Conservation (phyloP, 2,888 invertebrate species). For the Catocala fraxini region DNA sequence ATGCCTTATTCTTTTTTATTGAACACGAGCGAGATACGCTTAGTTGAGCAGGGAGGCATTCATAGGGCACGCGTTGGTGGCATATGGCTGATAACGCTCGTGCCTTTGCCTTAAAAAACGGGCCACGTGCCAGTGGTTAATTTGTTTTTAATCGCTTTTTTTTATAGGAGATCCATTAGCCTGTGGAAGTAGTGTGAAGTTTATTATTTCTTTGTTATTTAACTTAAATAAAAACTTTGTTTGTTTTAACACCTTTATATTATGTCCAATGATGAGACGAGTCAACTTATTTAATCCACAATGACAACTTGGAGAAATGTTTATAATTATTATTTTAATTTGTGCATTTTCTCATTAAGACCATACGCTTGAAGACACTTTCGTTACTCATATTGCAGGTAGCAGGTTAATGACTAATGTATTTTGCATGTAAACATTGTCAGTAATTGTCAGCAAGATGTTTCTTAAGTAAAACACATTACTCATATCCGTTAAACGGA, state of each 20-base stretch:
- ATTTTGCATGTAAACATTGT: constrained; percentile 15
- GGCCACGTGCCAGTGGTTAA: constrained; percentile 74
- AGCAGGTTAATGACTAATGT: constrained; percentile 28
- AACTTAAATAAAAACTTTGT: background rate
- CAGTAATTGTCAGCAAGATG: constrained; percentile 35
- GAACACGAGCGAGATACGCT: constrained; percentile 56
- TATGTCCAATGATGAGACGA: too few species aligned
- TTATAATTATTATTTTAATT: background rate
- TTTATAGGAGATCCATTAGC: constrained; percentile 44
- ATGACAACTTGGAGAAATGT: too few species aligned
- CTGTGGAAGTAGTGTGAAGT: constrained; percentile 24
- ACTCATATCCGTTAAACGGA: constrained; percentile 51
- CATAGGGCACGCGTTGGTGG: constrained; percentile 77
- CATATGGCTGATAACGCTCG: constrained; percentile 77
- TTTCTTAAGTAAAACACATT: constrained; percentile 31
- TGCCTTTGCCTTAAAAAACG: constrained; percentile 61
- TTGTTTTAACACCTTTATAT: background rate
- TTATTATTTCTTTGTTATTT: constrained; percentile 3
- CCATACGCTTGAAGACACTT: background rate
- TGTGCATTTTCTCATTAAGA: too few species aligned
- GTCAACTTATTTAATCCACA: too few species aligned
- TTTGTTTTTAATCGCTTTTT: constrained; percentile 37
- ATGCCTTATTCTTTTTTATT: constrained; percentile 19
- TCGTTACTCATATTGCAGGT: constrained; percentile 3
- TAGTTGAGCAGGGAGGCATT: constrained; percentile 54